Evolutionary conservation across 1,140 invertebrate genomes (phyloP), one percentile per base, ranked within the genome.

Genomic region (Megalonaias nervosa): DNA sequence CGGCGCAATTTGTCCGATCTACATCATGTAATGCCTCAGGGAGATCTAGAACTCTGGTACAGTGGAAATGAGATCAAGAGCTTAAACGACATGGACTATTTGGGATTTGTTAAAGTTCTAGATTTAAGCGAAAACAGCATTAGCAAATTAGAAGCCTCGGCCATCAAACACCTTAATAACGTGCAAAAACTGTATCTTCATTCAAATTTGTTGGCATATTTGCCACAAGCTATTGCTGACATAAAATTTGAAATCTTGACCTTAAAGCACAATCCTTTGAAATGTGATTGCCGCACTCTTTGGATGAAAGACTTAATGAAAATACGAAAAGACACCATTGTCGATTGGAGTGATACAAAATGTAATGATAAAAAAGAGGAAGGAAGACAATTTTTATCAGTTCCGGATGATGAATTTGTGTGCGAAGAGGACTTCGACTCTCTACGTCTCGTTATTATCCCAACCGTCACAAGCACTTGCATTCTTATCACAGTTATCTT

Each of bases 271-370:
- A 86, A 86, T 71, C 85, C 81, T 1, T 81, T 85, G 16, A 65
- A 71, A n/a, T 86, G 85, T 64, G 81, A 86, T 59, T 86, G 85
- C 60, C 61, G 80, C 56, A 82, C 84, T 9, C 23, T 77, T 17
- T 86, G 85, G 85, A 81, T 86, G 78, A 86, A 86, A 61, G 60
- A 56, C 2, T 86, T 84, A 84, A 64, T 86, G 14, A n/a, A 80
- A 19, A 68, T 60, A 17, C 64, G 78, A 13, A 56, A 71, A n/a
- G 23, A 67, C 13, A 15, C 56, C 9, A 67, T 82, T 0, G 31
- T 15, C 38, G 76, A 83, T 64, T 79, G 76, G 70, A 13, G 60
- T 0, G 62, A 75, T 16, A 69, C 85, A 19, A 73, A 78, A 13
- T 86, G 85, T 70, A 83, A 78, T 62, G 75, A 71, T 58, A 68